A percentile compares a stretch with the other conserved stretches of the same genome.
These are phyloP conservation scores for Glossosoma conforme DNA, from an alignment of 1,140 invertebrate species.

Conservation along the genomic window DNA sequence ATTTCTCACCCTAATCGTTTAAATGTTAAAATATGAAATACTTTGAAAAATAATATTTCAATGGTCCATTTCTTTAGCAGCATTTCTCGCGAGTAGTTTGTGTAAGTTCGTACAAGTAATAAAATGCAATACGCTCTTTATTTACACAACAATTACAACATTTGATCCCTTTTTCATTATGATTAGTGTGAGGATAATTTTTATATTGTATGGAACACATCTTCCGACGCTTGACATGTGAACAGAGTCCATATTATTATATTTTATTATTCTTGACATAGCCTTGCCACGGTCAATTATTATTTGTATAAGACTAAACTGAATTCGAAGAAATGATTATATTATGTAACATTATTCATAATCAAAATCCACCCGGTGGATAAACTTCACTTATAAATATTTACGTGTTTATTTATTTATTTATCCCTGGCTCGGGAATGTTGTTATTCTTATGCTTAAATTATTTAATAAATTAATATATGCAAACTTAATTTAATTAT, in stretches of 20 bases:
- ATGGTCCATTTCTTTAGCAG: no score
- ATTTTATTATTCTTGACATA: neutral
- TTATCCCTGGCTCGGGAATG: conserved; percentile 20
- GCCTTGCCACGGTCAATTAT: neutral
- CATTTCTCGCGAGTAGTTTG: no score
- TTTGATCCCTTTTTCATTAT: no score
- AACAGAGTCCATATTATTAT: conserved; percentile 16
- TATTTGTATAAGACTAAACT: conserved; percentile 2
- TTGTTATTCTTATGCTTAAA: conserved; percentile 16
- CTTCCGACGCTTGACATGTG: no score
- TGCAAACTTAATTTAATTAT: conserved; percentile 1
- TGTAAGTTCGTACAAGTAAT: no score
- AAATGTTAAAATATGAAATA: no score
- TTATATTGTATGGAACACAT: no score
- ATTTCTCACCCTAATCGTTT: no score
- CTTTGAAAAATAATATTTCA: no score
- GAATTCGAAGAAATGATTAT: conserved; percentile 1
- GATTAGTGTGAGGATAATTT: no score
- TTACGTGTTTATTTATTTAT: conserved; percentile 22
- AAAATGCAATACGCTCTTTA: no score
- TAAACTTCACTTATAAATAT: conserved; percentile 20
- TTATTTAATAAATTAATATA: conserved; percentile 3
- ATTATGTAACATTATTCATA: conserved; percentile 2
- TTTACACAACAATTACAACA: no score
- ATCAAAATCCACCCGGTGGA: conserved; percentile 29